phyloP scores from a whole-genome alignment of 2,888 invertebrate species.

The Creontiades dilutus region DNA sequence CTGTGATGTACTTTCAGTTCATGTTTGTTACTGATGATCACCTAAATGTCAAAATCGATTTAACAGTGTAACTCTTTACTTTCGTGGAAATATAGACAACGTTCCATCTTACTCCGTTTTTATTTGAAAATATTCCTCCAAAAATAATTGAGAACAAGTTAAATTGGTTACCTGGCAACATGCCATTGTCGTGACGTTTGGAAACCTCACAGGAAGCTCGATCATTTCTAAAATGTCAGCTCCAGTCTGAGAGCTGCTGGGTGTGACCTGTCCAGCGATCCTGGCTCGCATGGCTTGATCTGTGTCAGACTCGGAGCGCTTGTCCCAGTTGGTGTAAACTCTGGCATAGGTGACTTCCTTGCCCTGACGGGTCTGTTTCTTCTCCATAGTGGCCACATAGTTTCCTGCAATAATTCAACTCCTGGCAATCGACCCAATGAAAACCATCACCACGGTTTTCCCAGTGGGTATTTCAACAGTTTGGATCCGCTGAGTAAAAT shows the following conservation, averaged over 20 bases:
- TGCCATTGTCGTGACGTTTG: conserved; percentile 80
- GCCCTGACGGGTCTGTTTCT: conserved; percentile 79
- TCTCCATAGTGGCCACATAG: conserved; percentile 84
- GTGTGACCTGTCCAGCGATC: conserved; percentile 87
- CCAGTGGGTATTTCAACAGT: too few species aligned
- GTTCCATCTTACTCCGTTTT: too few species aligned
- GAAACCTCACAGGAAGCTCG: conserved; percentile 84
- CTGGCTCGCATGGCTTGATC: conserved; percentile 83
- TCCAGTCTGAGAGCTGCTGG: conserved; percentile 79
- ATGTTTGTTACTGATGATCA: too few species aligned
- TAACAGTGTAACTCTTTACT: too few species aligned
- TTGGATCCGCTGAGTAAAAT: too few species aligned
- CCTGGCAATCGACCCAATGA: neutral
- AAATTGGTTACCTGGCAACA: conserved; percentile 81
- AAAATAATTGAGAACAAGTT: too few species aligned
- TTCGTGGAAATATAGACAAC: too few species aligned
- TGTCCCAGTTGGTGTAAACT: conserved; percentile 87
- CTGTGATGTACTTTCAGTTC: too few species aligned
- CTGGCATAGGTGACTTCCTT: conserved; percentile 81
- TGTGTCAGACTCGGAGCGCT: conserved; percentile 78
- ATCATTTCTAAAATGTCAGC: conserved; percentile 83
- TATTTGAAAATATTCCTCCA: too few species aligned
- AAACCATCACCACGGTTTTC: neutral
- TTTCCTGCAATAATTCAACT: conserved; percentile 79
- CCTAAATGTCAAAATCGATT: too few species aligned